These are phyloP conservation scores for Aegotheles bennettii DNA, from an alignment of 2,113 vertebrate species.

Conservation along the genomic window DNA sequence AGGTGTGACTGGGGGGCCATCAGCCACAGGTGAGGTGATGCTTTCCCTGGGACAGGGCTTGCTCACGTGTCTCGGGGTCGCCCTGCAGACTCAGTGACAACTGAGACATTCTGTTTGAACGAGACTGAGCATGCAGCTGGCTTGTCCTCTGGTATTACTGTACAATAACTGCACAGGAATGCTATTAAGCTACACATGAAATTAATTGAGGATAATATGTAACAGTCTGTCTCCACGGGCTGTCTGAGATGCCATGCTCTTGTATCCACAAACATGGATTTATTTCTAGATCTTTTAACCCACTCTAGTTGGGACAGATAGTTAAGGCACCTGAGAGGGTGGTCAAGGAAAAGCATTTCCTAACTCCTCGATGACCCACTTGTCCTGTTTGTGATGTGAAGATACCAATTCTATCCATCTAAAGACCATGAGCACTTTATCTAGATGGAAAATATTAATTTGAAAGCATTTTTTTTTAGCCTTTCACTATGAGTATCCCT, in stretches of 20 bases:
- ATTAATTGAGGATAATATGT: conserved; percentile 14
- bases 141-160: neutral
- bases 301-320: neutral
- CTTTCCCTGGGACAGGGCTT: neutral
- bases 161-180: neutral
- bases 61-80: neutral
- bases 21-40: neutral
- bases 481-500: neutral
- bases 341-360: neutral
- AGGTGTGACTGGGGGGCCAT: neutral
- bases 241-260: neutral
- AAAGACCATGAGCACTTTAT: neutral
- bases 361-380: neutral
- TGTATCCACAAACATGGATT: neutral
- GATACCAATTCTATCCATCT: neutral
- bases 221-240: conserved; percentile 4
- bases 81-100: neutral
- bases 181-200: neutral
- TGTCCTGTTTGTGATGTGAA: neutral
- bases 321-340: neutral
- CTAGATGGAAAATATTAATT: neutral
- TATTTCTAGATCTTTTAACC: neutral
- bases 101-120: neutral
- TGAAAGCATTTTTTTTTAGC: neutral
- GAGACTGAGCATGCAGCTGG: neutral